Base-by-base conservation (phyloP, 1,140 invertebrate genomes). In the Drosophila melanogaster region DNA sequence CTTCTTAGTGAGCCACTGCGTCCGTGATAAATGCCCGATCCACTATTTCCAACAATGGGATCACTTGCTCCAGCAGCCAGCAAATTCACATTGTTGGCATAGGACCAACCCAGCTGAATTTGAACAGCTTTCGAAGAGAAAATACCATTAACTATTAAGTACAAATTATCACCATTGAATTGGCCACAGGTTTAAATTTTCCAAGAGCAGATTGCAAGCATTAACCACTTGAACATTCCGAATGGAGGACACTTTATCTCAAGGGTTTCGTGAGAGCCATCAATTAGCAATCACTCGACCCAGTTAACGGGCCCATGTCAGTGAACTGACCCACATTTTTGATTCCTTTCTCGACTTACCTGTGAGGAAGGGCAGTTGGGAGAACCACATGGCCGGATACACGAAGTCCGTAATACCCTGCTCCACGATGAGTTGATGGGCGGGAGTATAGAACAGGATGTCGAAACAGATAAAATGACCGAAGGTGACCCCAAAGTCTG, bases 401-500 rank as follows among this genome's bases (percentile, higher is more conserved):
- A 96, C 91, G 43, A 97, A 94, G 86, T 97, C 95, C 4, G 93
- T 94, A 1, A 97, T 81, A 1, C 93, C 91, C 51, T 76, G 53
- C 7, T 83, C 57, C 24, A 50, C 10, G 4, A 50, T 8, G 4
- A 84, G 22, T 35, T 76, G 50, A 7, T 86, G 65, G 0, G 79
- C 79, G 0, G 97, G 96, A 3, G 93, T 85, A 40, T 94, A 77
- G 80, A 95, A 97, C 1, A 97, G 56, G 10, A 97, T 94, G 90
- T 98, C 97, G 71, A 96, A 96, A 80, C 96, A 96, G 14, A 94
- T 95, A 51, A 97, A 94, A 8, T 95, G 93, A 0, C 96, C 97
- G 87, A 98, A 98, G 14, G 93, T 95, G 0, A 97, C 96, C 4
- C 95, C 95, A 79, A 98, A 98, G 90, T 97, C 96, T 0, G 97